Evolutionary conservation across 2,113 vertebrate genomes (phyloP), one percentile per base, ranked within the genome.

Genomic region (Rissa tridactyla): DNA sequence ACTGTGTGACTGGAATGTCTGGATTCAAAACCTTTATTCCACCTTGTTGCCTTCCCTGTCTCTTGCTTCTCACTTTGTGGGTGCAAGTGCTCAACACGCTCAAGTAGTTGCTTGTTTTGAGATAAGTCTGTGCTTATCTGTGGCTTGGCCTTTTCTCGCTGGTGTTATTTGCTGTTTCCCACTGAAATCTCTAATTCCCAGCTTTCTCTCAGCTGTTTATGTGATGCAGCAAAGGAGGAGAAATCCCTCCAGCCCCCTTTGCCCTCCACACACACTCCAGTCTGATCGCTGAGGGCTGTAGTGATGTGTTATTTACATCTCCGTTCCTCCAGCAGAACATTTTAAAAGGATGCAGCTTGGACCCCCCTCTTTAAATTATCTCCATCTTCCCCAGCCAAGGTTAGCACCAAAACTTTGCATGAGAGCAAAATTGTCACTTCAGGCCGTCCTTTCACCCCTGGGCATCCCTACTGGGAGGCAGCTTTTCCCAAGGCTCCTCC

Each of bases 1-100:
- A 49, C 40, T 17, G 27, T 54, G 34, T 54, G 49, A 66, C 92
- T 75, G 64, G 64, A 96, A 86, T 6, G 2, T 36, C 70, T 90
- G 69, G 51, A 92, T 75, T 71, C 52, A 77, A 73, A 92, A 66
- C 16, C 47, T 82, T 88, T 38, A 40, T 77, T 82, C n/a, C 52
- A 46, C 22, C 30, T 36, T 9, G 13, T 46, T 82, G 49, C 32
- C 58, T 32, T 70, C 54, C 38, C 71, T 46, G 11, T 26, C 23
- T 78, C 88, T 57, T 1, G 2, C 40, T 73, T 62, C 51, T 58
- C 30, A 14, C 17, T 82, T 80, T 21, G 29, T 36, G 8, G 0
- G 3, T 40, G 25, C n/a, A n/a, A 64, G 34, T 42, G 42, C 36
- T 61, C 1, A 0, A n/a, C 26, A 23, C 3, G 2, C 54, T 78